Percentiles rank a stretch among this genome's conserved stretches.
phyloP scores from a whole-genome alignment of 2,113 vertebrate genomes.

The Macheiramphus alcinus region DNA sequence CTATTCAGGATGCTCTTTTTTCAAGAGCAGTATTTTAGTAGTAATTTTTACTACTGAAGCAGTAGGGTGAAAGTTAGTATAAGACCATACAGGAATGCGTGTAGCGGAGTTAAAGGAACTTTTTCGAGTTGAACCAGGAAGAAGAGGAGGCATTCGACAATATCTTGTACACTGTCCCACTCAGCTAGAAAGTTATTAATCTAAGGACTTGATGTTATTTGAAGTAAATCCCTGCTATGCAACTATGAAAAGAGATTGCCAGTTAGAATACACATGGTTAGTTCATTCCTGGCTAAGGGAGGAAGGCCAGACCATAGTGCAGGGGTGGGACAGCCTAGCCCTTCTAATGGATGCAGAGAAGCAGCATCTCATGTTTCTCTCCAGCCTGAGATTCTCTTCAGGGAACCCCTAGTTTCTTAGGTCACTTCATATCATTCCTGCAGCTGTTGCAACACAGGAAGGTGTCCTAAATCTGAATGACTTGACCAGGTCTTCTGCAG shows the following conservation, averaged over 20 bases:
- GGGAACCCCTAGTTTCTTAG: background rate
- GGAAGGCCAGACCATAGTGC: background rate
- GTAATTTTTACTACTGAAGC: background rate
- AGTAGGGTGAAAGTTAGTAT: background rate
- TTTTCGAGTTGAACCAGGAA: too few relatives aligned
- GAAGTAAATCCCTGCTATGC: background rate
- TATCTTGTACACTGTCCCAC: background rate
- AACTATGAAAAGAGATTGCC: background rate
- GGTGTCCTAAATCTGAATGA: background rate
- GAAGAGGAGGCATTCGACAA: too few relatives aligned
- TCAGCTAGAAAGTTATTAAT: background rate
- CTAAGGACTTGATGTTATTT: background rate
- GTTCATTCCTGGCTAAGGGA: background rate
- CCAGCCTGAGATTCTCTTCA: background rate
- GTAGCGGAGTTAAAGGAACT: background rate
- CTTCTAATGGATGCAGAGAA: background rate
- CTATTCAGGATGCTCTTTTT: background rate
- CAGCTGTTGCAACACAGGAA: constrained; percentile 17
- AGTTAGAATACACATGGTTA: background rate
- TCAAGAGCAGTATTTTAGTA: background rate
- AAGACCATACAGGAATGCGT: background rate
- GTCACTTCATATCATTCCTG: background rate
- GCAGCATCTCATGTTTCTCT: constrained; percentile 11
- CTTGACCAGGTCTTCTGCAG: background rate
- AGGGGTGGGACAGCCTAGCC: background rate